A percentile compares a stretch with the other conserved stretches of the same genome.
Evolutionary conservation across 2,888 invertebrate species (phyloP).

Genomic region (Acanthosepion esculentum): DNA sequence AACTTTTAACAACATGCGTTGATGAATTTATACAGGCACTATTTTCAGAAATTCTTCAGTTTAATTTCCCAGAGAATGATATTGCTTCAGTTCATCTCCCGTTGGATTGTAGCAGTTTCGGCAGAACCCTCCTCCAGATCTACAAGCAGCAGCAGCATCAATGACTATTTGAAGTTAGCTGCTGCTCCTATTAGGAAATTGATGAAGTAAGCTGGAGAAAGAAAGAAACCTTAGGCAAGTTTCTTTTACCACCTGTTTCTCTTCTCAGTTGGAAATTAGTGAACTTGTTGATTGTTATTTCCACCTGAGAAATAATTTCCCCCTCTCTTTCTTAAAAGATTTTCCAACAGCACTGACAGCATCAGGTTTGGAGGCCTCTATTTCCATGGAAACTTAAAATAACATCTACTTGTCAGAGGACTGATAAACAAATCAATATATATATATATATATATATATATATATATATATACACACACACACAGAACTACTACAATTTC

Average conservation of each 20-base stretch:
- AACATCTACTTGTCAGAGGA: not conserved
- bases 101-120: not conserved
- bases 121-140: not conserved
- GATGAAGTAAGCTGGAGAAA: not conserved
- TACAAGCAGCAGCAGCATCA: not conserved
- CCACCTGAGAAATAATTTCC: not conserved
- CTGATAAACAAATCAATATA: not conserved
- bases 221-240: not conserved
- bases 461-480: no score
- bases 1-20: no score
- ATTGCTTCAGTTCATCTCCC: no score
- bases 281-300: slow-evolving; percentile 3
- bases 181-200: not conserved
- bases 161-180: not conserved
- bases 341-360: not conserved
- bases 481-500: no score
- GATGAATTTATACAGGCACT: no score
- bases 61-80: no score
- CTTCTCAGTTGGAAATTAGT: not conserved
- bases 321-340: not conserved
- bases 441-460: no score
- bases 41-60: no score
- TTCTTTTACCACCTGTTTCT: not conserved
- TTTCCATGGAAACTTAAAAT: not conserved
- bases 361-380: not conserved